These are phyloP conservation scores for Microtus pennsylvanicus DNA, from an alignment of 2,113 vertebrate species.

Conservation along the genomic window DNA sequence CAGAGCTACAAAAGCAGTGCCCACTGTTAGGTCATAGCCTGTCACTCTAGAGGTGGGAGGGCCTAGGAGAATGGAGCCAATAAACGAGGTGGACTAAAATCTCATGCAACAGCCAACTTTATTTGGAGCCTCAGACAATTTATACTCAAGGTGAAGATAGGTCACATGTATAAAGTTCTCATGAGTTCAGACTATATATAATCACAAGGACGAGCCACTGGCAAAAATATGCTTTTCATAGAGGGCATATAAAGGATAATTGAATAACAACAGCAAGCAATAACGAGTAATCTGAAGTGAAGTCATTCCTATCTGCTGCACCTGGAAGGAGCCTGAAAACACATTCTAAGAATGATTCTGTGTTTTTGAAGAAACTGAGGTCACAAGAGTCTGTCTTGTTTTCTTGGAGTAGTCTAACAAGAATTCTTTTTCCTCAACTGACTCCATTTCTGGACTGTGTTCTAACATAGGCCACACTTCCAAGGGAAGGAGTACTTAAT, in stretches of 20 bases:
- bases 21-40: neutral
- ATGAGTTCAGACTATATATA: neutral
- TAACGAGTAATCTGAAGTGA: too few species aligned
- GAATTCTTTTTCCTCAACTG: neutral
- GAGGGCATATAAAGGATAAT: neutral
- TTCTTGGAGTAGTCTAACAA: neutral
- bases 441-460: neutral
- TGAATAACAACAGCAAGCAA: neutral
- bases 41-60: neutral
- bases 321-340: neutral
- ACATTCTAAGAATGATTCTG: neutral
- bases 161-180: neutral
- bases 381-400: neutral
- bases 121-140: neutral
- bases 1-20: neutral
- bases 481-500: neutral
- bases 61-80: neutral
- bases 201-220: neutral
- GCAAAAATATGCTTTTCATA: neutral
- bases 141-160: neutral
- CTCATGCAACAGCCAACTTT: neutral
- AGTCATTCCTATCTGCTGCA: neutral
- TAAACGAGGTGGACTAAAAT: neutral
- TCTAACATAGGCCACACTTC: neutral
- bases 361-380: neutral